Base-by-base conservation (phyloP, 2,797 vertebrate genomes). In the Tamandua tetradactyla region DNA sequence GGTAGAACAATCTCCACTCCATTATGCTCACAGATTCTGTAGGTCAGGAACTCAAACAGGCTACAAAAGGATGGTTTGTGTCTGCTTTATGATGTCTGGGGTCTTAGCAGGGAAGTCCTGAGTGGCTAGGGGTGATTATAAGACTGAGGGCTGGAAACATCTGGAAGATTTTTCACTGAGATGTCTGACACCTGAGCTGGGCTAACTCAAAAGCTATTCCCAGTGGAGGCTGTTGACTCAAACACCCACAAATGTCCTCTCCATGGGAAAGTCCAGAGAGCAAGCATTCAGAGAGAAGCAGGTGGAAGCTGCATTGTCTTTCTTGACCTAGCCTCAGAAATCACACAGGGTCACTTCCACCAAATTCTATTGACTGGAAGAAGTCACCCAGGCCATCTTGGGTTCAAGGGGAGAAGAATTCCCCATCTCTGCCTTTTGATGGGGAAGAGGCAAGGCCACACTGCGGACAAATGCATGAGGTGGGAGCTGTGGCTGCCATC, bases 141-240 rank as follows among this genome's bases (percentile, higher is more conserved):
- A 20, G 49, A 7, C 57, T 18, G 30, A 52, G 14, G 25, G 18
- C 37, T 55, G 17, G 30, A 37, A 93, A 57, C 23, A 35, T 15
- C 49, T 42, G 44, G 76, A 52, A 22, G 35, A 27, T 42, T 62
- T 84, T 72, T 30, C 15, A 52, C 3, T 30, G 79, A 27, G n/a
- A 42, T 23, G 3, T 35, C 75, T 57, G 52, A 27, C 40, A 40
- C 11, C 83, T 15, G 68, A 66, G 35, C 55, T 64, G 42, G 37
- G 17, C 44, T 35, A 7, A 55, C 57, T 55, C 20, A 47, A 47
- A 32, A 74, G 35, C n/a, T 25, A 23, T 37, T 52, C 35, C 57
- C 22, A 27, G 35, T 37, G 52, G 98, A 99, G 99, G 98, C n/a
- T 99, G 98, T 99, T 99, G 99, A 99, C 99, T 99, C 99, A 99